These are phyloP conservation scores for Saccopteryx bilineata DNA, from an alignment of 2,113 vertebrate genomes.

Conservation along the genomic window DNA sequence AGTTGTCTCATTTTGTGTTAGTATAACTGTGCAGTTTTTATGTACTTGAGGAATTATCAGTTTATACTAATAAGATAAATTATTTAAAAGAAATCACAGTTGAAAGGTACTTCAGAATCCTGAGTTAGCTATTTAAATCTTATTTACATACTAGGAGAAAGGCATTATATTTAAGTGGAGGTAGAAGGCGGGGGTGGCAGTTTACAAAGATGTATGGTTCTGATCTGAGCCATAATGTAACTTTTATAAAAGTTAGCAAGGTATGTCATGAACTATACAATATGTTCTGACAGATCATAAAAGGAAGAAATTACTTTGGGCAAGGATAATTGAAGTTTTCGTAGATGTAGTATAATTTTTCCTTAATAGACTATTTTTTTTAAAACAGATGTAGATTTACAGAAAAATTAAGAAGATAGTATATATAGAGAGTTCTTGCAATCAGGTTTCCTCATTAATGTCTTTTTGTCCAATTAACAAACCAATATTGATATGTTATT, in stretches of 20 bases:
- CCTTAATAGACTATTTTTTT: neutral
- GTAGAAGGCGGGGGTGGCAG: neutral
- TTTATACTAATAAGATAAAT: constrained; percentile 42
- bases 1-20: constrained; percentile 54
- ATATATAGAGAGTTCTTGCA: neutral
- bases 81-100: constrained; percentile 38
- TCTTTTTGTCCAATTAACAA: neutral
- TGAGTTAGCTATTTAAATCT: constrained; percentile 13
- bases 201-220: constrained; percentile 42
- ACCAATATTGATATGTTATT: neutral
- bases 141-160: constrained; percentile 36
- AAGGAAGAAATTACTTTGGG: constrained; percentile 6
- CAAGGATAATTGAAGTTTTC: constrained; percentile 44
- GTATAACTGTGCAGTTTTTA: neutral
- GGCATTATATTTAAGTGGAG: constrained; percentile 5
- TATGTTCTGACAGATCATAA: constrained; percentile 31
- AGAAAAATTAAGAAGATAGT: constrained; percentile 25
- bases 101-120: constrained; percentile 35
- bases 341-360: constrained; percentile 6
- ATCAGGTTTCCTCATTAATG: neutral
- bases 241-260: neutral
- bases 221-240: constrained; percentile 20
- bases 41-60: neutral
- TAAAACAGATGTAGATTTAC: neutral
- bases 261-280: neutral